Percentiles rank a stretch among this genome's conserved stretches.
Conservation (phyloP, 2,888 invertebrate genomes). For the Lutraria lutraria region DNA sequence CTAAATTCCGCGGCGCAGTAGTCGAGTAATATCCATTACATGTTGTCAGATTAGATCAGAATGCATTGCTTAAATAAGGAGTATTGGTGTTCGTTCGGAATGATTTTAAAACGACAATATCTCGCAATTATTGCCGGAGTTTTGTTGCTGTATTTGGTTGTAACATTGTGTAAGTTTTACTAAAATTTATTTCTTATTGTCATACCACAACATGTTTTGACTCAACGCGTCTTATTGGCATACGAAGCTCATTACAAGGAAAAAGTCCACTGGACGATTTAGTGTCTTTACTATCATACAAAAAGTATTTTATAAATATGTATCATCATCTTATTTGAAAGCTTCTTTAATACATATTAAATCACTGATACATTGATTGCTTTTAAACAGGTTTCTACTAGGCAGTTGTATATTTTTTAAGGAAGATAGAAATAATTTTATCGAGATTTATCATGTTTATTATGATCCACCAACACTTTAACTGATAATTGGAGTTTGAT, state of each 20-base stretch:
- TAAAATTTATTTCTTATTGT: background rate
- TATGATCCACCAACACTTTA: no score
- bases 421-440: no score
- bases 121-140: background rate
- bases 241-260: background rate
- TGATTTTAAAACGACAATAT: constrained; percentile 6
- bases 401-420: no score
- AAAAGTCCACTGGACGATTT: background rate
- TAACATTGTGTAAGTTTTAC: background rate
- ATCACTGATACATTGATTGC: no score
- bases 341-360: no score
- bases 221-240: background rate
- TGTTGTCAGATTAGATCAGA: no score
- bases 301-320: background rate
- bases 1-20: no score
- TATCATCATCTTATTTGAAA: no score
- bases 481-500: no score
- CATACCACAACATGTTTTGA: background rate
- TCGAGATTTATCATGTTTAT: no score
- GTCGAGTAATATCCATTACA: no score
- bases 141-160: background rate
- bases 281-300: background rate
- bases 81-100: background rate
- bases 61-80: background rate
- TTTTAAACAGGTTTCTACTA: no score